A percentile compares a stretch with the other conserved stretches of the same genome.
Conservation (phyloP, 2,888 invertebrate genomes). For the Amphipoea oculea region DNA sequence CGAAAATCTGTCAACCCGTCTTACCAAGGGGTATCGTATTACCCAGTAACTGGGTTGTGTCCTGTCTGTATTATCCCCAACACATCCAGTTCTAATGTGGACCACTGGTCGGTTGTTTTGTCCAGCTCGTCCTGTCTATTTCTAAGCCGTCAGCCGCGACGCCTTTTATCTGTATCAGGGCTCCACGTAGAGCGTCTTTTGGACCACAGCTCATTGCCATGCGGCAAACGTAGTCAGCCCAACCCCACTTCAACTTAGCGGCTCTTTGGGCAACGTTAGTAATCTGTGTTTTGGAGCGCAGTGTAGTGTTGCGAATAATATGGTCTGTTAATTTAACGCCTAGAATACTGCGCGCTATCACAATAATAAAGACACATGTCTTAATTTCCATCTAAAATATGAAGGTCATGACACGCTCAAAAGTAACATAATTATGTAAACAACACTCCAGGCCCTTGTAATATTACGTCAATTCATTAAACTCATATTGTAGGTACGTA, state of each 20-base stretch:
- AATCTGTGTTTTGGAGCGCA: neutral
- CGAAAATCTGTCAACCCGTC: neutral
- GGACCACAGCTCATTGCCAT: neutral
- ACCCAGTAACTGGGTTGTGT: neutral
- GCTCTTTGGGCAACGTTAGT: neutral
- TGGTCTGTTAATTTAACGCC: neutral
- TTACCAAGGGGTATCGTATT: neutral
- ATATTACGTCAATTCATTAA: constrained; percentile 72
- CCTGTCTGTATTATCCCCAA: no score
- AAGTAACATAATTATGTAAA: constrained; percentile 38
- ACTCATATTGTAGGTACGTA: constrained; percentile 59
- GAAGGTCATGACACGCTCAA: constrained; percentile 24
- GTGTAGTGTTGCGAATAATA: neutral
- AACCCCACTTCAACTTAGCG: neutral
- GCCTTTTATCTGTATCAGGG: neutral
- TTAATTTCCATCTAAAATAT: constrained; percentile 30
- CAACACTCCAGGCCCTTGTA: constrained; percentile 43
- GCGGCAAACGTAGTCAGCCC: neutral
- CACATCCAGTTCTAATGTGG: neutral
- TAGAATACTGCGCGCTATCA: neutral
- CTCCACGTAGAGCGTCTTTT: neutral
- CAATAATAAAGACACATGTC: neutral
- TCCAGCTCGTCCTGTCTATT: neutral
- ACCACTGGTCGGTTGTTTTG: neutral
- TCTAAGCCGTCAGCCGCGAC: neutral